phyloP scores from a whole-genome alignment of 2,113 vertebrate genomes.

The Otis tarda region DNA sequence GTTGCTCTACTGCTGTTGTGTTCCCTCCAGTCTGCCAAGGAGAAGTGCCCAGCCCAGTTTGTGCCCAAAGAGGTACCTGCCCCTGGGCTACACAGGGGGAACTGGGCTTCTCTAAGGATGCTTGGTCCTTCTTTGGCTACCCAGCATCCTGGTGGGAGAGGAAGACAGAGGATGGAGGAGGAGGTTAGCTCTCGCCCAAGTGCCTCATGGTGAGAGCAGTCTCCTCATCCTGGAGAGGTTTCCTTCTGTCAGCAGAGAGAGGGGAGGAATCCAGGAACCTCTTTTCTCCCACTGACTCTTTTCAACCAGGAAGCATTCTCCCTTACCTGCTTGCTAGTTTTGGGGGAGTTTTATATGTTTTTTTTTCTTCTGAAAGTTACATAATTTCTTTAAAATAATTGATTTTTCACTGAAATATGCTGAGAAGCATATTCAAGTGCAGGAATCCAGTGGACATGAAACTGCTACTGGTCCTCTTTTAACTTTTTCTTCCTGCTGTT shows the following conservation, averaged over 20 bases:
- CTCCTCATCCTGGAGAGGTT: background rate
- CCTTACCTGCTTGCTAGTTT: background rate
- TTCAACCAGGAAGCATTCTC: background rate
- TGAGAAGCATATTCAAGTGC: background rate
- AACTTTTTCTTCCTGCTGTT: background rate
- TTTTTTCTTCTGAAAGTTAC: background rate
- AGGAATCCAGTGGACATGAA: background rate
- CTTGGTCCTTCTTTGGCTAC: background rate
- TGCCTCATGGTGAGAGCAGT: background rate
- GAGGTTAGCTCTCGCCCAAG: background rate
- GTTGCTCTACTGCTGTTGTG: background rate
- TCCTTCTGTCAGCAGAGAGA: background rate
- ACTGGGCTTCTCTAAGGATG: background rate
- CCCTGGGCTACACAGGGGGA: background rate
- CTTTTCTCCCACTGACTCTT: background rate
- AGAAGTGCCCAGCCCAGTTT: background rate
- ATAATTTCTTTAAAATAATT: background rate
- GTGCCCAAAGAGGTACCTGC: background rate
- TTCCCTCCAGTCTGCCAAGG: background rate
- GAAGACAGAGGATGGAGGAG: background rate
- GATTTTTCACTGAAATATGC: background rate
- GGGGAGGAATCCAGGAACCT: background rate
- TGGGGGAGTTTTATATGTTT: fast-evolving
- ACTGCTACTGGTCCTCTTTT: background rate
- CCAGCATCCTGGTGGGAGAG: background rate